Conservation (phyloP, 2,888 invertebrate species). For the Silvanus unidentatus region DNA sequence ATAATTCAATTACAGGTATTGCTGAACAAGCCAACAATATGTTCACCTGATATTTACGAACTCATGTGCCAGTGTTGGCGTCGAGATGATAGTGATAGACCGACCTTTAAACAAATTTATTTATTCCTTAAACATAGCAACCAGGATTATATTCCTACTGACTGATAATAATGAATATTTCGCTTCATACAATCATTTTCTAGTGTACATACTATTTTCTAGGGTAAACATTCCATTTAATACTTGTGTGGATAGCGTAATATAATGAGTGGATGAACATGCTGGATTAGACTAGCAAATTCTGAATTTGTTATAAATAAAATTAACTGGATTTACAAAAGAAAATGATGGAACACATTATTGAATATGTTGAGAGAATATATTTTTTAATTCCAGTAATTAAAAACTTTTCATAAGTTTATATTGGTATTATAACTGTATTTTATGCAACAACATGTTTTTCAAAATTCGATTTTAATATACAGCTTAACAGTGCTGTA, state of each 20-base stretch:
- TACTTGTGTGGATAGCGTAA: not conserved
- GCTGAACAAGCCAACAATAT: slow-evolving; percentile 66
- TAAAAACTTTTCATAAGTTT: too few relatives aligned
- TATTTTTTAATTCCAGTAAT: too few relatives aligned
- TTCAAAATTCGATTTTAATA: too few relatives aligned
- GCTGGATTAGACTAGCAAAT: not conserved
- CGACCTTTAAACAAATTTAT: slow-evolving; percentile 63
- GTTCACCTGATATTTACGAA: slow-evolving; percentile 69
- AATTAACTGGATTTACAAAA: not conserved
- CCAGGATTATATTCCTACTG: slow-evolving; percentile 49
- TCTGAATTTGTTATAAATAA: not conserved
- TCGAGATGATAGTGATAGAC: slow-evolving; percentile 54
- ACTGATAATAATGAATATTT: slow-evolving; percentile 28
- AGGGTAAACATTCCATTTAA: slow-evolving; percentile 9
- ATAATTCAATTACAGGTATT: slow-evolving; percentile 45
- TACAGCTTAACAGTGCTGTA: too few relatives aligned
- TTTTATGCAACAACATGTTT: too few relatives aligned
- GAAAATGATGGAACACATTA: too few relatives aligned
- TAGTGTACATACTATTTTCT: slow-evolving; percentile 22
- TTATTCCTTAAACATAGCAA: slow-evolving; percentile 60
- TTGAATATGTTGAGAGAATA: too few relatives aligned
- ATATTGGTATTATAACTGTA: too few relatives aligned
- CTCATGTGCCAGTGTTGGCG: slow-evolving; percentile 68
- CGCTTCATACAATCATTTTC: slow-evolving; percentile 18
- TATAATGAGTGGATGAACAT: too few relatives aligned